These are phyloP conservation scores for Epicauta chinensis DNA, from an alignment of 1,140 invertebrate species.

Conservation along the genomic window DNA sequence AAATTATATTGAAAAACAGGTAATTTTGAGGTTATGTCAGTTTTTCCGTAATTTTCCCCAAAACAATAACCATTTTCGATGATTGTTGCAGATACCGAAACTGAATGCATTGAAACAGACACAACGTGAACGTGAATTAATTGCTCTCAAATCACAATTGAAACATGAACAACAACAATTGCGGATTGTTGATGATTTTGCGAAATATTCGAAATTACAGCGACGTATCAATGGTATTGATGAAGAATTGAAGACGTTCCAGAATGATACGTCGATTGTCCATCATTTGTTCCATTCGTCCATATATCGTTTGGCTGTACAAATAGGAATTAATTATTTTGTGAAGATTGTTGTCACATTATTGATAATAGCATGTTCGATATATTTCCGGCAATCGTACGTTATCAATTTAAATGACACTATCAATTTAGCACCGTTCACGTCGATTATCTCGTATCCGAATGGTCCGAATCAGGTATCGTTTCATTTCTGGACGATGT, in stretches of 20 bases:
- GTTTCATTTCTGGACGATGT: conserved; percentile 39
- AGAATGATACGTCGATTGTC: no score
- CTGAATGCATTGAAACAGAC: conserved; percentile 24
- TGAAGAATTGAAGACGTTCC: conserved; percentile 10
- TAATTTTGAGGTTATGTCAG: conserved; percentile 11
- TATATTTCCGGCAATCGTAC: conserved; percentile 31
- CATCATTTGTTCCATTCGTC: not conserved
- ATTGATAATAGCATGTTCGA: conserved; percentile 24
- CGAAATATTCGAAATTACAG: conserved; percentile 38
- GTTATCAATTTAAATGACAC: conserved; percentile 31
- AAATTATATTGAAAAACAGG: conserved; percentile 23
- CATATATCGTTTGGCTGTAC: conserved; percentile 21
- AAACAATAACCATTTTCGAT: not conserved
- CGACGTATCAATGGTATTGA: conserved; percentile 35
- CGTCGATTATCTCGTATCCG: conserved; percentile 36
- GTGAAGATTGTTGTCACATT: conserved; percentile 23
- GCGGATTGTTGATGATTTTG: conserved; percentile 35
- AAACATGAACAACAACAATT: conserved; percentile 27
- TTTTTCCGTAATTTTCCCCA: not conserved
- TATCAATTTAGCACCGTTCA: conserved; percentile 35
- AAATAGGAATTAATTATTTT: conserved; percentile 27
- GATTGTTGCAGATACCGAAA: conserved; percentile 29
- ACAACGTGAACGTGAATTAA: conserved; percentile 23
- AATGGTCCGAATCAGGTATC: conserved; percentile 36
- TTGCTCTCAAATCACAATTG: conserved; percentile 22